A percentile compares a stretch with the other conserved stretches of the same genome.
These are phyloP conservation scores for Phaethon lepturus DNA, from an alignment of 2,113 vertebrate genomes.

Conservation along the genomic window DNA sequence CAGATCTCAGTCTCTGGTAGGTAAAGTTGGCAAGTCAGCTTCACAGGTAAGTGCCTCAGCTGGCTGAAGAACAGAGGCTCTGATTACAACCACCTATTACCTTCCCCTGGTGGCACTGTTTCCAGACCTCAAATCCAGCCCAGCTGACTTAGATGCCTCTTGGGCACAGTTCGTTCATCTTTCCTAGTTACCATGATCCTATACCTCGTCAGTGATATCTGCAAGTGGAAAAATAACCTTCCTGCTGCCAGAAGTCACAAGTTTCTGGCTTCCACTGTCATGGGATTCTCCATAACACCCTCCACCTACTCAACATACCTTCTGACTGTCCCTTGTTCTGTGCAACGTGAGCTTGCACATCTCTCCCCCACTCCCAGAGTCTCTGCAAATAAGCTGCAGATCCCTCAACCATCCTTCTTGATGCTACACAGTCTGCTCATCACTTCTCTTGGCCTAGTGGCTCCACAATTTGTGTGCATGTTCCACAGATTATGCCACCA, in stretches of 20 bases:
- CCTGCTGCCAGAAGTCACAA: not conserved
- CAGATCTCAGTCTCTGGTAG: no score
- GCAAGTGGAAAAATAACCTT: not conserved
- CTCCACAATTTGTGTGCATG: not conserved
- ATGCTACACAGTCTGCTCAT: not conserved
- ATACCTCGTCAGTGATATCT: not conserved
- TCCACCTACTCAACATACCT: not conserved
- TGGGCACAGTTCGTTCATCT: not conserved
- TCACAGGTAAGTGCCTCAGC: not conserved
- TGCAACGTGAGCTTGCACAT: not conserved
- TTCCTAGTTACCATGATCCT: not conserved
- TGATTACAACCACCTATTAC: not conserved
- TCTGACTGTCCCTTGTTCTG: not conserved
- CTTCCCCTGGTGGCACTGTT: not conserved
- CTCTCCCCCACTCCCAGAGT: not conserved
- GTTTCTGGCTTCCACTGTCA: not conserved
- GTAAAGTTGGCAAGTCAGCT: not conserved
- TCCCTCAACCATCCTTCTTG: no score
- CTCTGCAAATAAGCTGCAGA: not conserved
- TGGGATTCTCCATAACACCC: not conserved
- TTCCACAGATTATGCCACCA: not conserved
- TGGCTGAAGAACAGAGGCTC: not conserved
- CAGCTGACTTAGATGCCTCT: not conserved
- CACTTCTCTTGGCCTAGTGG: fast-evolving
- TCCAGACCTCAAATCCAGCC: not conserved